These are phyloP conservation scores for Porphyrio hochstetteri DNA, from an alignment of 2,113 vertebrate species.

Conservation along the genomic window DNA sequence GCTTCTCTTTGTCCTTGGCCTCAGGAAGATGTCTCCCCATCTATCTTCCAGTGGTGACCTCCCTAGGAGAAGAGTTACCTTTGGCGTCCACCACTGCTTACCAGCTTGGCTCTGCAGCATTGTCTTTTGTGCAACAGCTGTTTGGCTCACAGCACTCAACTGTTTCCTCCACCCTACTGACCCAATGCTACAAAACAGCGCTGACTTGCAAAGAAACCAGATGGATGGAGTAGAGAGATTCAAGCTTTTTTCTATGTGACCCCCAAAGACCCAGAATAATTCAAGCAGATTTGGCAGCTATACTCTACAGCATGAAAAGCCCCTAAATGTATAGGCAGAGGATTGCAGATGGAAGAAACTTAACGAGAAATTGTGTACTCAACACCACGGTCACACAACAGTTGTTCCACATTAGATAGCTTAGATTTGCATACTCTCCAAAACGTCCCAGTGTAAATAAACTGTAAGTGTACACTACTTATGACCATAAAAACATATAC, in stretches of 20 bases:
- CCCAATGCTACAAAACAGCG: neutral
- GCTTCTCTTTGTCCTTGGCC: neutral
- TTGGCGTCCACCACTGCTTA: neutral
- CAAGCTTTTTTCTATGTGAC: rapidly evolving
- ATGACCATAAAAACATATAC: neutral
- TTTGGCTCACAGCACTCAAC: neutral
- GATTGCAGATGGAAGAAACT: neutral
- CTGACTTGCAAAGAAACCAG: neutral
- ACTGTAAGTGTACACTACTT: neutral
- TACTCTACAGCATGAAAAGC: neutral
- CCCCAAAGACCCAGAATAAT: neutral
- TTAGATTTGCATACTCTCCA: neutral
- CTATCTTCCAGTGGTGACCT: neutral
- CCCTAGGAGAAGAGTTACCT: neutral
- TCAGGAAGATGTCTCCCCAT: neutral
- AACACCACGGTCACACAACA: rapidly evolving
- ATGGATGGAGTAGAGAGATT: neutral
- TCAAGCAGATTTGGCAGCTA: neutral
- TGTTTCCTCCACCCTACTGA: neutral
- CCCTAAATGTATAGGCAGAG: neutral
- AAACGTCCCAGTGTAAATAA: neutral
- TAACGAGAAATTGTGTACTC: neutral
- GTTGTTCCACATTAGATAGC: neutral
- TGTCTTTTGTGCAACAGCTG: neutral
- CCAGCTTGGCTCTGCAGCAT: neutral